A percentile compares a stretch with the other conserved stretches of the same genome.
Evolutionary conservation across 2,113 vertebrate genomes (phyloP).

Genomic region (Aptenodytes forsteri): DNA sequence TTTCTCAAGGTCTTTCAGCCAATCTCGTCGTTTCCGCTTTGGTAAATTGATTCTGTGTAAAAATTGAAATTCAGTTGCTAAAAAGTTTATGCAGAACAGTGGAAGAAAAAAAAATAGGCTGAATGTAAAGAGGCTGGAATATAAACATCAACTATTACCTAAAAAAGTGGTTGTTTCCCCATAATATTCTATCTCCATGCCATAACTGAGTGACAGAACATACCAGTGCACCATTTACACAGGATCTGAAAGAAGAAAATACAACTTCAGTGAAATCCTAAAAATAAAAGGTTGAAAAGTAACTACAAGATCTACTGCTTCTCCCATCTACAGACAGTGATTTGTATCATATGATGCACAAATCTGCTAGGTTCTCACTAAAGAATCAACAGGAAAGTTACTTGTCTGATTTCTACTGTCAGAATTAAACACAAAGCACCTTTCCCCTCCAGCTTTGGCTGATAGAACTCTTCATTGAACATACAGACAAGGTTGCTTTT

Average conservation of each 20-base stretch:
- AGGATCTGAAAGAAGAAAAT: conserved; percentile 80
- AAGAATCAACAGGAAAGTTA: neutral
- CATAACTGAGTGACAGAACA: conserved; percentile 87
- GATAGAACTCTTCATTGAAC: neutral
- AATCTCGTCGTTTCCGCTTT: conserved; percentile 91
- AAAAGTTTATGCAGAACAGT: neutral
- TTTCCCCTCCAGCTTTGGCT: neutral
- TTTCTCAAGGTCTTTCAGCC: conserved; percentile 90
- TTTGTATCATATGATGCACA: neutral
- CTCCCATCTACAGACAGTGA: neutral
- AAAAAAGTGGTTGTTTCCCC: conserved; percentile 99
- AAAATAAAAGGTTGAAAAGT: neutral
- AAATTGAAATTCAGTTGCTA: neutral
- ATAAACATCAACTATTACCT: conserved; percentile 76
- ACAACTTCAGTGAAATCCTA: neutral
- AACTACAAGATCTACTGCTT: neutral
- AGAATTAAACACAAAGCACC: neutral
- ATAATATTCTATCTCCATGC: conserved; percentile 96
- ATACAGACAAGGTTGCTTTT: neutral
- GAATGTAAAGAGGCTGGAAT: neutral
- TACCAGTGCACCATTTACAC: conserved; percentile 90
- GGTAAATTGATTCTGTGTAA: conserved; percentile 89
- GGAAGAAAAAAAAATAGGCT: neutral
- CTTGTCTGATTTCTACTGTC: neutral
- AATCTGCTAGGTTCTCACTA: neutral